Conservation (phyloP, 2,113 vertebrate species). For the Pristiophorus japonicus region DNA sequence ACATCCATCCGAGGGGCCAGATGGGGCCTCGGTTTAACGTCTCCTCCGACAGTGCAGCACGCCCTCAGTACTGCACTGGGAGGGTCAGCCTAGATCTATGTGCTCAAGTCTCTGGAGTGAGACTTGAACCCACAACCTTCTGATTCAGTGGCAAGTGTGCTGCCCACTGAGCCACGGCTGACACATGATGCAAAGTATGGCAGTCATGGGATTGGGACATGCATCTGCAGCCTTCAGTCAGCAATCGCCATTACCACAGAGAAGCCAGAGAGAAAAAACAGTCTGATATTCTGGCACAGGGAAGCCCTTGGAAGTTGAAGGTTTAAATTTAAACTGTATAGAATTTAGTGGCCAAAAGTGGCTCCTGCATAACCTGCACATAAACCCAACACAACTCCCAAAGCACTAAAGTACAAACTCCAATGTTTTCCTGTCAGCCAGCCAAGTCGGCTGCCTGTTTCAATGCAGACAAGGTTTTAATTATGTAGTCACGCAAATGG, state of each 20-base stretch:
- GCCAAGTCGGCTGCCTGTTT: background rate
- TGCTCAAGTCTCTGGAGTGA: no score
- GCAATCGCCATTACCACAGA: background rate
- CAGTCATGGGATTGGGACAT: background rate
- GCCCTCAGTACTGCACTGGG: no score
- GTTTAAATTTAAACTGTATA: background rate
- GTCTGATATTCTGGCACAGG: background rate
- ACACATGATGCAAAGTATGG: background rate
- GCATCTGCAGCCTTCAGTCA: background rate
- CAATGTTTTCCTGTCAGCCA: background rate
- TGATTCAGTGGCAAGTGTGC: no score
- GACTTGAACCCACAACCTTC: no score
- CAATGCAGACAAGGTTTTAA: background rate
- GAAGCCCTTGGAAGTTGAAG: background rate
- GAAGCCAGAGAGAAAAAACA: no score
- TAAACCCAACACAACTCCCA: background rate
- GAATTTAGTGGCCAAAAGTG: background rate
- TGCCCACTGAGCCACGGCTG: no score
- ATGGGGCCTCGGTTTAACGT: no score
- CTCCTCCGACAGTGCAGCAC: no score
- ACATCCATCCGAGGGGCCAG: no score
- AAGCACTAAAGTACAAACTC: background rate
- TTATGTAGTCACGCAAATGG: background rate
- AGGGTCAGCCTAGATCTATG: no score
- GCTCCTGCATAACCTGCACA: constrained; percentile 16